Conservation (phyloP, 2,888 invertebrate species). For the Ophion ventricosus region DNA sequence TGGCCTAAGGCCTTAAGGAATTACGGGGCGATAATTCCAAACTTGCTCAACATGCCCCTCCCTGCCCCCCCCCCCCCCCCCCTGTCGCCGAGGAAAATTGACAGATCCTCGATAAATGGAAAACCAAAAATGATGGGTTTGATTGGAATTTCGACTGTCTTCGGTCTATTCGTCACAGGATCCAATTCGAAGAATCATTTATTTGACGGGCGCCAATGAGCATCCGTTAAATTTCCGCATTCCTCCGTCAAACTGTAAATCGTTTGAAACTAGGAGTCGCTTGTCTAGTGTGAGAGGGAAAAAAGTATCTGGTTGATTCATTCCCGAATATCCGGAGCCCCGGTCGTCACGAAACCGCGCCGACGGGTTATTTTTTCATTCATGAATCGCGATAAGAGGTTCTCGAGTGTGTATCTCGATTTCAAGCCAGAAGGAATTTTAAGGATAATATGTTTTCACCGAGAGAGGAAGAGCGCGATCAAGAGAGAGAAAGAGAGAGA, state of each 20-base stretch:
- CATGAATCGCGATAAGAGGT: slow-evolving; percentile 38
- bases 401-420: slow-evolving; percentile 29
- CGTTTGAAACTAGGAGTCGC: background rate
- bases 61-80: no score
- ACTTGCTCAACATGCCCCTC: no score
- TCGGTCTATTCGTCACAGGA: background rate
- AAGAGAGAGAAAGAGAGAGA: background rate
- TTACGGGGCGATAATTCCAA: no score
- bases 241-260: background rate
- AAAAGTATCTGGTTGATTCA: slow-evolving; percentile 16
- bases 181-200: background rate
- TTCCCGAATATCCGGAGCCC: slow-evolving; percentile 22
- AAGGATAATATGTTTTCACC: slow-evolving; percentile 48
- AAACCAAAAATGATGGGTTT: background rate
- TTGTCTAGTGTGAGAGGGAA: background rate
- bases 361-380: slow-evolving; percentile 41
- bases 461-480: background rate
- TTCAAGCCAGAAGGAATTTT: slow-evolving; percentile 45
- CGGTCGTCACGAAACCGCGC: background rate
- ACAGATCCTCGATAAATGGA: background rate
- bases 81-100: no score
- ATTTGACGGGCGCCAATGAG: background rate
- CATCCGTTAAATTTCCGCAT: slow-evolving; percentile 25
- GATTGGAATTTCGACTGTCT: background rate
- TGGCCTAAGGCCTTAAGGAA: no score